Base-by-base conservation (phyloP, 2,797 vertebrate genomes). In the Lophotriccus pileatus region DNA sequence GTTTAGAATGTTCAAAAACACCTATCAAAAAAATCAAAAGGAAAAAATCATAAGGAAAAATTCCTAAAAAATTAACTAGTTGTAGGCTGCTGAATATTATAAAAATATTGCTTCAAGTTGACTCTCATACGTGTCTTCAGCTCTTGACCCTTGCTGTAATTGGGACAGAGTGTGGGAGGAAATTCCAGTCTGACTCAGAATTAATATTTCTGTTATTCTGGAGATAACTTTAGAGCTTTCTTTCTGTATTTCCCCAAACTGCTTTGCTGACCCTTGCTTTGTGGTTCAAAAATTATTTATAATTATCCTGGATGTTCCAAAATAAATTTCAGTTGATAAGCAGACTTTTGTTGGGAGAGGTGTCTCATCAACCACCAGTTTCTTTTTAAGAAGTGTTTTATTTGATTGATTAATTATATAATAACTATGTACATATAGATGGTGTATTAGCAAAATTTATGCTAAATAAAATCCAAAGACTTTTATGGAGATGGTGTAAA, bases 51-150 rank as follows among this genome's bases (percentile, higher is more conserved):
- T 32, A 20, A 62, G 3, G 17, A 72, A 81, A 28, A 44, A 22
- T 4, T 25, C 8, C 5, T 28, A 1, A 11, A 36, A 34, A 3
- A 1, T 24, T 5, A 24, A 7, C 7, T 21, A 70, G 8, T 49
- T 70, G 8, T 8, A 72, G 18, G 32, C 52, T 53, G 7, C 3
- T 43, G 30, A 62, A 9, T 75, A 7, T 23, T 67, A 18, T 25
- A 28, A 64, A 77, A 64, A 6, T 41, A 12, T 20, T 58, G 2
- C 22, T 82, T 75, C 0, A 2, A 52, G 67, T 4, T 47, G 1
- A 6, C 5, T 84, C 10, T 47, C 6, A 34, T 14, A 20, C 10
- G 0, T 8, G 4, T 19, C 30, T 73, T 63, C 20, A 60, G 9
- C 17, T 81, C 36, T 39, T 79, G 17, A 5, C 36, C 15, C 6